phyloP scores from a whole-genome alignment of 2,113 vertebrate genomes.

The Beaufortia kweichowensis region DNA sequence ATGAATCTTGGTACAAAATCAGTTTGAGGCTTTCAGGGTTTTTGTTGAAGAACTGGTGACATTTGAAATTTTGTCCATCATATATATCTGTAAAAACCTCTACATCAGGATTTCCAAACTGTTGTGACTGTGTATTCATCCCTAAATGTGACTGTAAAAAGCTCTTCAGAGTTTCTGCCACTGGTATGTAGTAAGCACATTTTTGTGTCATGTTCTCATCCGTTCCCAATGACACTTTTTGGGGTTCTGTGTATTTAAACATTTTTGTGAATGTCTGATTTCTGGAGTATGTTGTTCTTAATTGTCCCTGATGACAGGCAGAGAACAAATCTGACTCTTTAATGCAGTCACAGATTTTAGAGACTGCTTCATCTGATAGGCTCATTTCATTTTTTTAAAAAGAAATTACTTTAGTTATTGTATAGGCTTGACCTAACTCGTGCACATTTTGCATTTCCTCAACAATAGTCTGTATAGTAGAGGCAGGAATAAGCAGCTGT shows the following conservation, averaged over 20 bases:
- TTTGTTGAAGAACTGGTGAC: constrained; percentile 42
- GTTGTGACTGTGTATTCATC: constrained; percentile 39
- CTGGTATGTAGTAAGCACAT: constrained; percentile 35
- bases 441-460: not conserved
- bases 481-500: not conserved
- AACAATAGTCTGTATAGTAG: not conserved
- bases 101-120: constrained; percentile 29
- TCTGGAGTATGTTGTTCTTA: constrained; percentile 45
- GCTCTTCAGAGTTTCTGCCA: constrained; percentile 42
- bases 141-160: constrained; percentile 43
- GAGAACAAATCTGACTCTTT: constrained; percentile 56
- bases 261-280: constrained; percentile 50
- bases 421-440: not conserved
- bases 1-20: too few relatives aligned
- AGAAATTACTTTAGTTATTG: not conserved
- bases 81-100: constrained; percentile 41
- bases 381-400: not conserved
- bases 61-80: constrained; percentile 45
- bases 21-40: constrained; percentile 52
- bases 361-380: not conserved
- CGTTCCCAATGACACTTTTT: constrained; percentile 48
- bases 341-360: constrained; percentile 24
- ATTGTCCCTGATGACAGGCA: constrained; percentile 44
- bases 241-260: constrained; percentile 51
- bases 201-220: constrained; percentile 47